Base-by-base conservation (phyloP, 1,140 invertebrate species). In the Charaxes varanes region DNA sequence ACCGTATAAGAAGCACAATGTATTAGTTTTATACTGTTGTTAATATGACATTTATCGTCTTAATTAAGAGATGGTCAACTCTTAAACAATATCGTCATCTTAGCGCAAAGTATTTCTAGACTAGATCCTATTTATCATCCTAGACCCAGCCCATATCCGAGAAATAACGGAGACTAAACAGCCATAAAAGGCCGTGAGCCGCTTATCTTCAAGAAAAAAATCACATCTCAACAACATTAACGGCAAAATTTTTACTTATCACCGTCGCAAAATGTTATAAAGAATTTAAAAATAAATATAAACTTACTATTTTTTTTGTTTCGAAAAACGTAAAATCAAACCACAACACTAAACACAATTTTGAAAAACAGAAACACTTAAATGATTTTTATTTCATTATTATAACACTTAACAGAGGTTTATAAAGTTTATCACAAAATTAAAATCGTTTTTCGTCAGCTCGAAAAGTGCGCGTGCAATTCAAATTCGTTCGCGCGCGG, bases 401-500 rank as follows among this genome's bases (percentile, higher is more conserved):
- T 38, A 55, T 38, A 41, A 40, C 59, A 62, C 44, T 52, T 12
- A 43, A 41, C 48, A 43, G 44, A 54, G 38, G 31, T 41, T 40
- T 42, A 53, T 27, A 22, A 50, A 41, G 24, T 44, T 19, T 38
- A 46, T 42, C 27, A 27, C 41, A 27, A 49, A 53, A 44, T 47
- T 31, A 34, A 47, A 49, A 57, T 53, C 27, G 32, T 43, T 58
- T 56, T 57, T 54, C 42, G 48, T 53, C 60, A 41, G 48, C 40
- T 66, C 56, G 66, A 49, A 53, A 42, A 17, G 49, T 53, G 53
- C 62, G 57, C 64, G 53, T 62, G 52, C 60, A 41, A 47, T 58
- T 60, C 33, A 48, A 56, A 55, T 49, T 56, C 59, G 67, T 64
- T 67, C 65, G 67, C 74, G 69, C 71, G 65, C 71, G 47, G 59